Base-by-base conservation (phyloP, 2,888 invertebrate genomes). In the Phorcus lineatus region DNA sequence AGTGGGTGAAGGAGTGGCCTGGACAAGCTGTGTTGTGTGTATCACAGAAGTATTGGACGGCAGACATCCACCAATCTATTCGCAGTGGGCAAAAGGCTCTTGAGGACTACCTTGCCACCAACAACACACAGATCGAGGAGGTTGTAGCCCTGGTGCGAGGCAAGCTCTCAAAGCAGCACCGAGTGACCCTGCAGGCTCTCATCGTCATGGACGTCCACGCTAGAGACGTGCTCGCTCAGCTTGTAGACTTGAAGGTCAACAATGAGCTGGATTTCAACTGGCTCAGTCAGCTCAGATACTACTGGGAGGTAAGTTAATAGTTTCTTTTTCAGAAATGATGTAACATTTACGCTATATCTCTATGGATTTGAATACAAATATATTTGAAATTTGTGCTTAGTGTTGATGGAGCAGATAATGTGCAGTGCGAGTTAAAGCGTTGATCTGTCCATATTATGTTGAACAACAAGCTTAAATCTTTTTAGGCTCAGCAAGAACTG, bases 141-240 rank as follows among this genome's bases (percentile, higher is more conserved):
- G 96, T 97, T 87, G 97, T 98, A 0, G 95, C 96, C 87, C 94
- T 97, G 82, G 97, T 98, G 0, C 95, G 94, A 83, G 93, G 93
- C 11, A 92, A 93, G 75, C 88, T 94, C 53, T 92, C 92, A 62
- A 92, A 92, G 85, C 94, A 94, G 89, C 93, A 93, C 84, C 89
- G 94, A 79, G 91, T 91, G 9, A 93, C 93, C 1, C 87, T 93
- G 31, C 93, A 93, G 86, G 93, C 93, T 17, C 86, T 92, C 80
- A 92, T 92, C 87, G 97, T 98, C 24, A 95, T 98, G 77, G 98
- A 98, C 92, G 98, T 94, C 31, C 94, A 94, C 80, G 93, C 93
- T 11, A 86, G 94, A 75, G 94, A 94, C 83, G 93, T 93, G 52
- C 85, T 94, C 74, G 87, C 86, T 0, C 81, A 86, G 47, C 87